Evolutionary conservation across 37 sponge, comb jelly and placozoan genomes (phyloP).

Genomic region (Bolinopsis microptera): DNA sequence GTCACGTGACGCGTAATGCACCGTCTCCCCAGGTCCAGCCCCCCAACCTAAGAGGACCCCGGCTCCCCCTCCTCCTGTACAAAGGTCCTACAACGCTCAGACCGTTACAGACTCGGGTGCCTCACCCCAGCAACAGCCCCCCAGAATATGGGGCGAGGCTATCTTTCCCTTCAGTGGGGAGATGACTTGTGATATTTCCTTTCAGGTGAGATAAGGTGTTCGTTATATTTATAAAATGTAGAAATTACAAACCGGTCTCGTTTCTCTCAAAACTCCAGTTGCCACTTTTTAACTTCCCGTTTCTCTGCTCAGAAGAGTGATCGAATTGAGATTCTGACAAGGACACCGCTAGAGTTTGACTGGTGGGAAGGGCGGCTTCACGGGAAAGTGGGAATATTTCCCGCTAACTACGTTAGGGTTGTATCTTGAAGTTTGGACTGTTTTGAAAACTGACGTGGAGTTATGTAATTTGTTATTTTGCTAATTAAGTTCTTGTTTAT

Average conservation of each 20-base stretch:
- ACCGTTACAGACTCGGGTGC: not conserved
- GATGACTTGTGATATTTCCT: constrained; percentile 88
- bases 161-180: constrained; percentile 80
- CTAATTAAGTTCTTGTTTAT: too few relatives aligned
- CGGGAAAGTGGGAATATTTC: constrained; percentile 92
- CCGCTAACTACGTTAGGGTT: constrained; percentile 80
- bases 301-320: constrained; percentile 75
- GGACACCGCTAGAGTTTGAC: constrained; percentile 76
- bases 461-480: too few relatives aligned
- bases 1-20: too few relatives aligned
- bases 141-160: constrained; percentile 67
- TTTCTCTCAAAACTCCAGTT: too few relatives aligned
- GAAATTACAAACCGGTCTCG: too few relatives aligned
- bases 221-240: too few relatives aligned
- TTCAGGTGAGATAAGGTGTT: constrained; percentile 67
- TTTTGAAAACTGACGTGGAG: too few relatives aligned
- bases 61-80: not conserved
- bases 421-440: not conserved
- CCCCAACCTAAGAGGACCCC: constrained; percentile 16
- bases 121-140: not conserved
- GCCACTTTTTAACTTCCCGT: not conserved
- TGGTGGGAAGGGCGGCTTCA: constrained; percentile 97
- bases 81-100: not conserved
- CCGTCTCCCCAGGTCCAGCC: constrained; percentile 28
- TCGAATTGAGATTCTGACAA: constrained; percentile 77